Conservation (phyloP, 1,140 invertebrate genomes). For the Episyrphus balteatus region DNA sequence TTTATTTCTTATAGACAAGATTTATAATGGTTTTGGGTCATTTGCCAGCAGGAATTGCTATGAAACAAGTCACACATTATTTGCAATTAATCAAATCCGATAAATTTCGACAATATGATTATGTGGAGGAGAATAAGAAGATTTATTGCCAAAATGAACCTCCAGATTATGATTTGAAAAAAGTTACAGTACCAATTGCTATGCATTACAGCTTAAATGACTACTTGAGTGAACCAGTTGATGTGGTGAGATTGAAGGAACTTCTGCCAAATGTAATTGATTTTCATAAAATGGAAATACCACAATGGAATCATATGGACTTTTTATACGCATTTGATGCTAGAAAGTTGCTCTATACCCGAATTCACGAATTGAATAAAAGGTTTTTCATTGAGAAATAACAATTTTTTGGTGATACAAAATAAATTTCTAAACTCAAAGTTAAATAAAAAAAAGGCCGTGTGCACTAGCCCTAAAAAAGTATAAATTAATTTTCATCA, state of each 20-base stretch:
- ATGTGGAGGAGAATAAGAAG: constrained; percentile 34
- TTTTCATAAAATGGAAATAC: constrained; percentile 33
- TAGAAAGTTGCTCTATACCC: constrained; percentile 44
- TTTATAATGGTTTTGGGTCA: constrained; percentile 17
- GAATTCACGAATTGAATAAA: constrained; percentile 17
- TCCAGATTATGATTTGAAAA: constrained; percentile 45
- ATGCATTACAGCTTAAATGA: constrained; percentile 63
- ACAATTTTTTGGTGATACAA: too few species aligned
- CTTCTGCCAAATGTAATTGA: constrained; percentile 39
- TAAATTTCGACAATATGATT: constrained; percentile 23
- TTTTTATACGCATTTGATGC: constrained; percentile 52
- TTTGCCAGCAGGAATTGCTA: constrained; percentile 16
- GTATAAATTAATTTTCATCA: too few species aligned
- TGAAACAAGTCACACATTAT: constrained; percentile 17
- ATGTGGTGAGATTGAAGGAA: constrained; percentile 44
- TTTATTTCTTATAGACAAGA: constrained; percentile 20
- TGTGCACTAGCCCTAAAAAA: too few species aligned
- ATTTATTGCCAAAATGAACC: constrained; percentile 38
- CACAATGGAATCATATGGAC: constrained; percentile 44
- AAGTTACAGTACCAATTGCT: constrained; percentile 48
- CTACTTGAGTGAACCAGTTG: constrained; percentile 45
- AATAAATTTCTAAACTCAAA: too few species aligned
- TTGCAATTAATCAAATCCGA: constrained; percentile 14
- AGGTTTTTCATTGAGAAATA: too few species aligned
- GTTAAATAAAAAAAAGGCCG: too few species aligned